Conservation (phyloP, 2,888 invertebrate species). For the Anagyrus pseudococci region DNA sequence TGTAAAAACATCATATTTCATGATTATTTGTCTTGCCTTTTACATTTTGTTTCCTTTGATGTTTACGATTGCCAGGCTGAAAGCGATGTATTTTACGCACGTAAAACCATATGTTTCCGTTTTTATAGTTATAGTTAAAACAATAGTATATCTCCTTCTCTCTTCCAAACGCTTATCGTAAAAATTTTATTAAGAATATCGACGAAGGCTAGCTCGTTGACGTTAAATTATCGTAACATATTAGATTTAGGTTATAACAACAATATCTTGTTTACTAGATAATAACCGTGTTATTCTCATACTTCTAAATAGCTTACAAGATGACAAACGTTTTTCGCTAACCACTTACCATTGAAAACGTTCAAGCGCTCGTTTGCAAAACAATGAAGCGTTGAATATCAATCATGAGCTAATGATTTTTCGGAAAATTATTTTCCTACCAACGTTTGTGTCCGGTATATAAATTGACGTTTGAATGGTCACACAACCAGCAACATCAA, state of each 20-base stretch:
- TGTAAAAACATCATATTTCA: conserved; percentile 26
- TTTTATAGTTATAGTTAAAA: conserved; percentile 28
- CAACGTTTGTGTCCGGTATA: no score
- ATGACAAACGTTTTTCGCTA: no score
- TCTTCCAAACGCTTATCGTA: conserved; percentile 14
- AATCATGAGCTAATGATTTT: no score
- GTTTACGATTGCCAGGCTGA: conserved; percentile 23
- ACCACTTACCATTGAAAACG: no score
- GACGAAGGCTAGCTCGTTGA: conserved; percentile 23
- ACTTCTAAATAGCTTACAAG: no score
- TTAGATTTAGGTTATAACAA: neutral
- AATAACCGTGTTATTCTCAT: no score
- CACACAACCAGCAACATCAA: no score
- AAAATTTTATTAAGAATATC: conserved; percentile 31
- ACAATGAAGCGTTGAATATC: no score
- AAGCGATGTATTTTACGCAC: conserved; percentile 24
- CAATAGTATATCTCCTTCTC: conserved; percentile 24
- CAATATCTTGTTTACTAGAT: conserved; percentile 16
- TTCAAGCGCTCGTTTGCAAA: no score
- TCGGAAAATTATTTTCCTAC: no score
- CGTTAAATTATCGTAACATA: conserved; percentile 17
- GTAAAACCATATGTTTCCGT: no score
- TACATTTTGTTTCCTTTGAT: conserved; percentile 29
- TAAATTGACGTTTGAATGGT: no score
- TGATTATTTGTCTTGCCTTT: conserved; percentile 33